These are phyloP conservation scores for Beris morrisii DNA, from an alignment of 2,888 invertebrate species.

Conservation along the genomic window DNA sequence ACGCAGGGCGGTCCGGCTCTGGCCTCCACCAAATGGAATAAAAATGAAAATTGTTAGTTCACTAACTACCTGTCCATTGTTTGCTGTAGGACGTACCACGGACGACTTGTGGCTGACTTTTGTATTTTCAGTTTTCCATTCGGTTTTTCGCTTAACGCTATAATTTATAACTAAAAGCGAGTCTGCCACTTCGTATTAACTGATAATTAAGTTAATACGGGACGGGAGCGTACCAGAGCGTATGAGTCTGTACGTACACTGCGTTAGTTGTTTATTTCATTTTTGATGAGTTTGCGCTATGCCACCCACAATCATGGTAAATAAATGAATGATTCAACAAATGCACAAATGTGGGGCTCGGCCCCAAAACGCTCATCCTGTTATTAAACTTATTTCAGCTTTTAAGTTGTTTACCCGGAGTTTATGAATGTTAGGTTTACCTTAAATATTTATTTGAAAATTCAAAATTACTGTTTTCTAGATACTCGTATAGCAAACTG, in stretches of 20 bases:
- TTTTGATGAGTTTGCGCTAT: slow-evolving; percentile 28
- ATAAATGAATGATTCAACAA: slow-evolving; percentile 12
- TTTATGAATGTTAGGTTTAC: too few relatives aligned
- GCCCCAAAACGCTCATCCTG: too few relatives aligned
- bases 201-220: slow-evolving; percentile 32
- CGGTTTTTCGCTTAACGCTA: slow-evolving; percentile 13
- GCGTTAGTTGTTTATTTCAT: not conserved
- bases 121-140: not conserved
- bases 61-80: slow-evolving; percentile 26
- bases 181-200: slow-evolving; percentile 18
- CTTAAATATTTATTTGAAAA: too few relatives aligned
- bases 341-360: too few relatives aligned
- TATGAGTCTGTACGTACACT: not conserved
- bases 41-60: slow-evolving; percentile 17
- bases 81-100: slow-evolving; percentile 15
- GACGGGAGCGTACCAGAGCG: slow-evolving; percentile 21
- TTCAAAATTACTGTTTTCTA: too few relatives aligned
- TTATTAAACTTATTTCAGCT: too few relatives aligned
- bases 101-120: not conserved
- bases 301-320: not conserved
- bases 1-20: too few relatives aligned
- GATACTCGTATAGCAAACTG: too few relatives aligned
- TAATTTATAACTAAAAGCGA: slow-evolving; percentile 30
- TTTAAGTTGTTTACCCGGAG: too few relatives aligned
- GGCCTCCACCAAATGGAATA: too few relatives aligned